Conservation (phyloP, 2,113 vertebrate genomes). For the Delphinapterus leucas region DNA sequence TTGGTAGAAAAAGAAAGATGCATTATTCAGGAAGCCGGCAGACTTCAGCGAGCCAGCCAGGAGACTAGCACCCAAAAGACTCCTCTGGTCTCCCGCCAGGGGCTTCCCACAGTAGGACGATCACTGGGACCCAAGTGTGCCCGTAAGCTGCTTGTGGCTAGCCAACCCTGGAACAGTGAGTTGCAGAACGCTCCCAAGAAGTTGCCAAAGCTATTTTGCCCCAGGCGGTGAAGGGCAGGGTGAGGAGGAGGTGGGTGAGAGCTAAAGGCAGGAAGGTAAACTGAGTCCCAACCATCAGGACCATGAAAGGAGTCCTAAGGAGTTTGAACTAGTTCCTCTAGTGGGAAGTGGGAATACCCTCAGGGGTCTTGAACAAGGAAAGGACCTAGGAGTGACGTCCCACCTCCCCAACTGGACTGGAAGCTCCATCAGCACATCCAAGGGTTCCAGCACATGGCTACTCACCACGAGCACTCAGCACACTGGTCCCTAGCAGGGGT, state of each 20-base stretch:
- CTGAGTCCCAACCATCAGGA: background rate
- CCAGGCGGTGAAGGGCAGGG: background rate
- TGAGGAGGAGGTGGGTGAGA: fast-evolving
- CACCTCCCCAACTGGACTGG: background rate
- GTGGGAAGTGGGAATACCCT: background rate
- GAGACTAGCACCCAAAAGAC: background rate
- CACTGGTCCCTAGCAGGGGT: background rate
- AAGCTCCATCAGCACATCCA: background rate
- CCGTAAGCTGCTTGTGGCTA: background rate
- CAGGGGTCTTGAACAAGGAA: background rate
- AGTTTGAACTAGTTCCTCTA: background rate
- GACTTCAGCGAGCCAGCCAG: background rate
- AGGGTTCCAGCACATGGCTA: background rate
- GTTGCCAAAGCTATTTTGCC: background rate
- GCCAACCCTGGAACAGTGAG: background rate
- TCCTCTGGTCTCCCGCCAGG: background rate
- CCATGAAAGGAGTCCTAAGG: background rate
- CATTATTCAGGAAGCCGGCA: background rate
- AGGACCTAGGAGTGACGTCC: background rate
- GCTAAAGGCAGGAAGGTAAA: background rate
- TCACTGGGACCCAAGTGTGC: background rate
- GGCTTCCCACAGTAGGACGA: background rate
- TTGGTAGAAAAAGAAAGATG: background rate
- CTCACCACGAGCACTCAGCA: background rate
- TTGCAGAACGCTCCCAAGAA: background rate